phyloP scores from a whole-genome alignment of 35 echinoderm and acorn worm species.

The Stichopus chloronotus region DNA sequence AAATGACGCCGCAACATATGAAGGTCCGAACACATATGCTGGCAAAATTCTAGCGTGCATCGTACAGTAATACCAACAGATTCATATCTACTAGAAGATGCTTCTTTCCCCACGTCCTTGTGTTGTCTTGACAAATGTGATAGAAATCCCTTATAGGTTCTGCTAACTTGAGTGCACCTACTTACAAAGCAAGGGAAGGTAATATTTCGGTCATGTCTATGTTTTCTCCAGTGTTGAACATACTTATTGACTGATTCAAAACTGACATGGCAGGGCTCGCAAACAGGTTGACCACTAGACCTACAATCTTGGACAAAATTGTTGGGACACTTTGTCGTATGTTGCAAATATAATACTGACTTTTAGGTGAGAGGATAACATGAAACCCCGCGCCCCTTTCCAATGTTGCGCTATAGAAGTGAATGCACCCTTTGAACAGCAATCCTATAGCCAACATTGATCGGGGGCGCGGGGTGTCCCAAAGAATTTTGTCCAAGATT shows the following conservation, averaged over 20 bases:
- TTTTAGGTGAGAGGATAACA: too few species aligned
- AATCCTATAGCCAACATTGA: too few species aligned
- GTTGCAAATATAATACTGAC: too few species aligned
- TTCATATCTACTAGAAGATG: slow-evolving; percentile 10
- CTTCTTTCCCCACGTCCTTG: background rate
- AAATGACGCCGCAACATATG: slow-evolving; percentile 19
- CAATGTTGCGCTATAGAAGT: too few species aligned
- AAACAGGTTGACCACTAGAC: too few species aligned
- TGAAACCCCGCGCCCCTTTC: too few species aligned
- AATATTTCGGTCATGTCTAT: slow-evolving; percentile 47
- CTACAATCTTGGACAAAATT: too few species aligned
- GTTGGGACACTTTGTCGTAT: too few species aligned
- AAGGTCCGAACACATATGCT: slow-evolving; percentile 23
- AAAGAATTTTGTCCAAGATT: too few species aligned
- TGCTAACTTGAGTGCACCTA: background rate
- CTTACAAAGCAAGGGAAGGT: slow-evolving; percentile 7
- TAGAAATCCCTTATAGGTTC: slow-evolving; percentile 32
- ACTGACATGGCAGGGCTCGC: background rate
- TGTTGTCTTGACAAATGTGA: slow-evolving; percentile 50
- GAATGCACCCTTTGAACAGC: too few species aligned
- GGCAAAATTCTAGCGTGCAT: slow-evolving; percentile 29
- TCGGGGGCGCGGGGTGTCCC: too few species aligned
- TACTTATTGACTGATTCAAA: slow-evolving; percentile 12
- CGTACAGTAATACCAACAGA: background rate
- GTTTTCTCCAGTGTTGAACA: slow-evolving; percentile 25